phyloP scores from a whole-genome alignment of 2,797 vertebrate species.

The Erithacus rubecula region DNA sequence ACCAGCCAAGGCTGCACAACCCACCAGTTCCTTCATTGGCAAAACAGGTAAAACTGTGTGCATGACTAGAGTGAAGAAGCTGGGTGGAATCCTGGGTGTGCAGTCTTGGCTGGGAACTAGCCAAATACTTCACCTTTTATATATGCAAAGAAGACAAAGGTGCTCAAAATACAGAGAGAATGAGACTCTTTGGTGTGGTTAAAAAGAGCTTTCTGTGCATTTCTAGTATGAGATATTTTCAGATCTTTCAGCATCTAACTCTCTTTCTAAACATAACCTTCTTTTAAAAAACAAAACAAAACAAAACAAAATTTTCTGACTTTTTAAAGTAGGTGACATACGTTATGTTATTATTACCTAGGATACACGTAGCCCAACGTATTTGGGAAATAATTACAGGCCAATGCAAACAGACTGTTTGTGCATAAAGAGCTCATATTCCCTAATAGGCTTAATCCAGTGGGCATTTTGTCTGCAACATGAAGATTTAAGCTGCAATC shows the following conservation, averaged over 20 bases:
- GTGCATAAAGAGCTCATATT: not conserved
- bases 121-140: constrained; percentile 1
- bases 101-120: not conserved
- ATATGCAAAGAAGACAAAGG: not conserved
- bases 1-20: not conserved
- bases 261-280: not conserved
- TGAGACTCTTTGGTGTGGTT: not conserved
- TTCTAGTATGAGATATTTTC: constrained; percentile 1
- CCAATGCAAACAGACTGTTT: not conserved
- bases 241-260: not conserved
- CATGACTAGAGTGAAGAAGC: not conserved
- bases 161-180: not conserved
- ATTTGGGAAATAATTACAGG: not conserved
- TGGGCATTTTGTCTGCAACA: not conserved
- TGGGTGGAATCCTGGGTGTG: not conserved
- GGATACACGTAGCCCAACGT: not conserved
- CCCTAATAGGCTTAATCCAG: not conserved
- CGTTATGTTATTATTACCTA: not conserved
- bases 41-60: not conserved
- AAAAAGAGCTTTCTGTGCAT: not conserved
- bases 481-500: not conserved
- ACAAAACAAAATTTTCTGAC: not conserved
- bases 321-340: not conserved
- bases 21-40: not conserved
- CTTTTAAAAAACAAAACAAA: not conserved